Evolutionary conservation across 2,113 vertebrate genomes (phyloP), one percentile per base, ranked within the genome.

Genomic region (Epinephelus lanceolatus): DNA sequence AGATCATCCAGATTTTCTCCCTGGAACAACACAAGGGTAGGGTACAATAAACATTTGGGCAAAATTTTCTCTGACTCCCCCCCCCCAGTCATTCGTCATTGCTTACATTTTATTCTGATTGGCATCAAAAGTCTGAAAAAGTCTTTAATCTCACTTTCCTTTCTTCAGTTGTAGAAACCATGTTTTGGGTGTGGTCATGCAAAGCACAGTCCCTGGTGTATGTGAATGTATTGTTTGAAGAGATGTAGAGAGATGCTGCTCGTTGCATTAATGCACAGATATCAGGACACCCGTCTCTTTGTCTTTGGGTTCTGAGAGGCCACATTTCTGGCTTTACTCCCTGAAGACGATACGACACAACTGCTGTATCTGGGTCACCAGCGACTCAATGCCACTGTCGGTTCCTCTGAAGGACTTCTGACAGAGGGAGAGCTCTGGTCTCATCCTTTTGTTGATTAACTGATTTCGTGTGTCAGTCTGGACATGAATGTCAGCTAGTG

Each of bases 341-440:
- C 72, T 71, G 62, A 83, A 84, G 68, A 83, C 47, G 30, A 59
- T 71, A 19, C 10, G 19, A 72, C 59, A 80, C 65, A 81, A 53
- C 53, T 69, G 27, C 49, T 70, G 33, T 71, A 90, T 81, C 33
- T 90, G 59, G 85, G 80, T 87, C 91, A 85, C 27, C 56, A 80
- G 45, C 13, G 1, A 66, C 78, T 86, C 62, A 75, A 42, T 73
- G 60, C 30, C 80, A 55, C 25, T n/a, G 0, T 56, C 18, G 10
- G 55, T 76, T 84, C 74, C 61, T 85, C 81, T 86, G 42, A 87
- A 84, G 53, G 66, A 71, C 33, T 45, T 62, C 23, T 62, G 73
- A 65, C 40, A 73, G 33, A 61, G 21, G 75, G 71, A 56, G n/a
- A 68, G 15, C 45, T 63, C 56, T 82, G 37, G 25, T 71, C 52